phyloP scores from a whole-genome alignment of 1,140 invertebrate genomes.

The Manduca sexta region DNA sequence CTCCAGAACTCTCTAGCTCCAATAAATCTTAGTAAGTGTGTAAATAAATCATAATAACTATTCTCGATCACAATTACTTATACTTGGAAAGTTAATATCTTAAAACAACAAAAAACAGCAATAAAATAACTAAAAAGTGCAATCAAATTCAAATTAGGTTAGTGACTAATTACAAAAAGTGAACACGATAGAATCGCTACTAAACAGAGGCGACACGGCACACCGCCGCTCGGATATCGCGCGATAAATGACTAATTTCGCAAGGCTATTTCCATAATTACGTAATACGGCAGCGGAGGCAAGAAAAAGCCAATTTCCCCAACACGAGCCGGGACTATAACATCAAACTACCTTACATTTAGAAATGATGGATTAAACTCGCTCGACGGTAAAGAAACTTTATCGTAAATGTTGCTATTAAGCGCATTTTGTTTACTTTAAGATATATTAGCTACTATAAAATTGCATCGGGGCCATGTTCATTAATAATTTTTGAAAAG shows the following conservation, averaged over 20 bases:
- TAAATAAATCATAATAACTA: too few species aligned
- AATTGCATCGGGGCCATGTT: too few species aligned
- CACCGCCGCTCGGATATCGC: constrained; percentile 1
- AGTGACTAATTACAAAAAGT: constrained; percentile 7
- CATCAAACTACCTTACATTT: constrained; percentile 3
- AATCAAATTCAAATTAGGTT: constrained; percentile 6
- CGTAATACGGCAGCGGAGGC: constrained; percentile 3
- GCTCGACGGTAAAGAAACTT: too few species aligned
- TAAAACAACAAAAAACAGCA: too few species aligned
- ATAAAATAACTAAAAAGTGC: neutral
- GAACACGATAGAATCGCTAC: constrained; percentile 8
- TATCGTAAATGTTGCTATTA: neutral
- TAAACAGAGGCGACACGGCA: neutral
- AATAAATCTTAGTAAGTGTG: too few species aligned
- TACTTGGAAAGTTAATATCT: too few species aligned
- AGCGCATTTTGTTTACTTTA: too few species aligned
- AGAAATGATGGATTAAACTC: neutral
- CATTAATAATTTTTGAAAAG: too few species aligned
- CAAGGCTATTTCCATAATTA: constrained; percentile 13
- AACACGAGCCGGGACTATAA: neutral
- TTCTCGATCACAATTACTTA: too few species aligned
- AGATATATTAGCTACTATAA: too few species aligned
- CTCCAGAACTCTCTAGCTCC: too few species aligned
- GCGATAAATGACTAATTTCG: constrained; percentile 17
- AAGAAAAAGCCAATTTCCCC: constrained; percentile 10